phyloP scores from a whole-genome alignment of 2,113 vertebrate species.

The Cervus canadensis region DNA sequence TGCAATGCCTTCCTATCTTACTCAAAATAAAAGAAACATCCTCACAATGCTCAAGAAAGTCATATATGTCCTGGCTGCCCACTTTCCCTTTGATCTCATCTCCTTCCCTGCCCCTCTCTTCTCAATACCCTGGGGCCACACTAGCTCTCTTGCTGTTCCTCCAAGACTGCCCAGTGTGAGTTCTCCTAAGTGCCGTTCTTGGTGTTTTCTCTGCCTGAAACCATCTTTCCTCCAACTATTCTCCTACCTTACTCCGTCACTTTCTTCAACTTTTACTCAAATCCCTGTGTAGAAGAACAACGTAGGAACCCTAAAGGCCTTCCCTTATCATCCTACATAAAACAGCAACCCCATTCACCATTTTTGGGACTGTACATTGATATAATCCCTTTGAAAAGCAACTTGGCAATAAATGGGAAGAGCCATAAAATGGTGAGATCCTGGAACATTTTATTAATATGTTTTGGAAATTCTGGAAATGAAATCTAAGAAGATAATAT shows the following conservation, averaged over 20 bases:
- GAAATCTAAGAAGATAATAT: conserved; percentile 37
- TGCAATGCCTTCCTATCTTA: background rate
- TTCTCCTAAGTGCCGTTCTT: background rate
- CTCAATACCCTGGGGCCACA: background rate
- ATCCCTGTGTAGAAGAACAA: background rate
- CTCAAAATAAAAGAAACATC: background rate
- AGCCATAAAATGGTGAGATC: conserved; percentile 47
- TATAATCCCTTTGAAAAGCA: conserved; percentile 47
- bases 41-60: background rate
- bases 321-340: background rate
- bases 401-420: conserved; percentile 48
- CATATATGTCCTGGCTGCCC: background rate
- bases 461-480: conserved; percentile 41
- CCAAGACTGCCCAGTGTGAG: background rate
- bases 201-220: background rate
- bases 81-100: background rate
- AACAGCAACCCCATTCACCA: background rate
- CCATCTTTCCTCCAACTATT: background rate
- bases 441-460: conserved; percentile 21
- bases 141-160: background rate
- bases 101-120: background rate
- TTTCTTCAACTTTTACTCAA: background rate
- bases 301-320: background rate
- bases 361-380: background rate
- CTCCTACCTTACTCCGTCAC: background rate